A percentile compares a stretch with the other conserved stretches of the same genome.
Evolutionary conservation across 2,113 vertebrate species (phyloP).

Genomic region (Psephotus haematonotus): DNA sequence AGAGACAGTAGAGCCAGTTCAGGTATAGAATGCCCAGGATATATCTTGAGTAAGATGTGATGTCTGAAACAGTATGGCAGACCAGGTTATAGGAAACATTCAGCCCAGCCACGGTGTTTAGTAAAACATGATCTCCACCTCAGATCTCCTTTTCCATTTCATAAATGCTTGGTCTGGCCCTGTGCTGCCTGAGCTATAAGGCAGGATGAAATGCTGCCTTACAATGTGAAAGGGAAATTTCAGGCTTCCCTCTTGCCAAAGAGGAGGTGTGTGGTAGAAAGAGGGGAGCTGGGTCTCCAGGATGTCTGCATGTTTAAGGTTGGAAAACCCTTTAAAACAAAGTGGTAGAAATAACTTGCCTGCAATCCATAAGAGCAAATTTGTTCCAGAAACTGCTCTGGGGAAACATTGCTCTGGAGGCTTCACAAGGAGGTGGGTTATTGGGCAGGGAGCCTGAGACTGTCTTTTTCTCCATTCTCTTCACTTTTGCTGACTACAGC

Average conservation of each 20-base stretch:
- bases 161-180: background rate
- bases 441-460: background rate
- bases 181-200: background rate
- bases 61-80: background rate
- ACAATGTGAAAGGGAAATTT: background rate
- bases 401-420: background rate
- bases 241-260: background rate
- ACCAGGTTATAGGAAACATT: background rate
- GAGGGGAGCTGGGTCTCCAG: background rate
- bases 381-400: background rate
- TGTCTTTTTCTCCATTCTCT: background rate
- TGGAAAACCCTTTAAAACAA: background rate
- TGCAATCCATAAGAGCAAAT: background rate
- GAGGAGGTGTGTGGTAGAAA: background rate
- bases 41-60: background rate
- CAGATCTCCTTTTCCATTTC: background rate
- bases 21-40: too few relatives aligned
- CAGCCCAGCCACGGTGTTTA: accelerated
- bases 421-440: background rate
- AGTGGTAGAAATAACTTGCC: background rate
- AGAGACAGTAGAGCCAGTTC: accelerated
- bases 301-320: background rate
- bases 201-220: background rate
- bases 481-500: background rate
- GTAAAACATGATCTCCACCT: background rate